Conservation (phyloP, 2,797 vertebrate genomes). For the Hydrophis major region DNA sequence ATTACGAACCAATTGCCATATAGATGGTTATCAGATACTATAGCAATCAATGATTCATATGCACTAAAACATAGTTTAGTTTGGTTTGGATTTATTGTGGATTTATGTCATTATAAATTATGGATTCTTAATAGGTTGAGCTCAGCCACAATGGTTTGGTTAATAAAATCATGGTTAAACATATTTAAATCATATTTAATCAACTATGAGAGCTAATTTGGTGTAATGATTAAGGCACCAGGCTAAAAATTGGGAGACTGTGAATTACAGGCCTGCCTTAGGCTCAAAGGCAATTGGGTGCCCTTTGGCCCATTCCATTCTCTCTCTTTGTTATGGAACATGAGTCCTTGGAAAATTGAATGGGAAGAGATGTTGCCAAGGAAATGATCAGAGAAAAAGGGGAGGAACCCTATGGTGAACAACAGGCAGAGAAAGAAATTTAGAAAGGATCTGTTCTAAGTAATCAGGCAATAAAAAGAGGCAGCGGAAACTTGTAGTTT, state of each 20-base stretch:
- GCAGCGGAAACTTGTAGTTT: background rate
- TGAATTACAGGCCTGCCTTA: background rate
- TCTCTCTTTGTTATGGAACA: background rate
- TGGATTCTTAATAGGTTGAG: background rate
- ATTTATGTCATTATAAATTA: background rate
- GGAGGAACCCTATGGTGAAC: background rate
- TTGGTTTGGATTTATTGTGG: background rate
- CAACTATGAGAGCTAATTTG: background rate
- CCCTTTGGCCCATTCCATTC: background rate
- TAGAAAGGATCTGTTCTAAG: background rate
- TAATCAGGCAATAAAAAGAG: background rate
- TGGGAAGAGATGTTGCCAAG: background rate
- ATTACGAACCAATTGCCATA: background rate
- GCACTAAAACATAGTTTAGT: background rate
- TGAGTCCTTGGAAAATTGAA: background rate
- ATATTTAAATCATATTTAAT: background rate
- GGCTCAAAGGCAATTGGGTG: background rate
- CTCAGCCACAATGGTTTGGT: background rate
- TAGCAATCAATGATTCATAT: background rate
- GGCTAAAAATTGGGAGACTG: background rate
- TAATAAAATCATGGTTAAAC: background rate
- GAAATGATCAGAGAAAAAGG: background rate
- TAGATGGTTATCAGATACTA: background rate
- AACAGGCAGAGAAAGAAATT: background rate
- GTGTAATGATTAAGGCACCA: background rate